Base-by-base conservation (phyloP, 2,888 invertebrate genomes). In the Meiosimyza decipiens region DNA sequence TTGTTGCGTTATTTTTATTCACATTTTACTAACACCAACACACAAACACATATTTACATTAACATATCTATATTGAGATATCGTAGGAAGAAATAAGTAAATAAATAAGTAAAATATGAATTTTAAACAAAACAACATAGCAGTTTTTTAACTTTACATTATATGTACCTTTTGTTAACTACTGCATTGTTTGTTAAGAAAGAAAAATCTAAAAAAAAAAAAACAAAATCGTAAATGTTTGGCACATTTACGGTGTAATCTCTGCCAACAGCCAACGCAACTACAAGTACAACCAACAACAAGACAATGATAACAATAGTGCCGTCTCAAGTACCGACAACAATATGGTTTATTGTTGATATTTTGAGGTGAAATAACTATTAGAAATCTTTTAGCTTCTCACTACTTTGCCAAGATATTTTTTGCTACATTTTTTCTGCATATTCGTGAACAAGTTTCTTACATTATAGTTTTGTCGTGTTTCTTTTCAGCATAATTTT, bases 131-230 rank as follows among this genome's bases (percentile, higher is more conserved):
- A 47, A 62, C 62, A 47, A 62, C n/a, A 62, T 28, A 12, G 18
- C 16, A 51, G 18, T 49, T 64, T 49, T 47, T 49, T 52, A 13
- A 40, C 40, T 6, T 40, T 7, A 2, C 40, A 9, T 69, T 49
- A 28, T 60, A 22, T 2, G 1, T 22, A 60, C 15, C 60, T 62
- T 60, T 60, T 40, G 18, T 13, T 52, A 70, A 54, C 40, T 70
- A 40, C 70, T 70, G 70, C 70, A 70, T 70, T 70, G 70, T 70
- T 62, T 49, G 70, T 22, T 52, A 16, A 52, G 63, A 11, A 50
- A 49, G 49, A 12, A 64, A 16, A 47, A 50, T 28, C 3, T 28
- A 64, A 47, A 64, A 16, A 59, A 57, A 18, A 57, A 18, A 40
- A 40, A 57, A 22, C 6, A 28, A 62, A 47, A 62, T 50, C 13